Base-by-base conservation (phyloP, 1,140 invertebrate genomes). In the Tetraneura akinire region DNA sequence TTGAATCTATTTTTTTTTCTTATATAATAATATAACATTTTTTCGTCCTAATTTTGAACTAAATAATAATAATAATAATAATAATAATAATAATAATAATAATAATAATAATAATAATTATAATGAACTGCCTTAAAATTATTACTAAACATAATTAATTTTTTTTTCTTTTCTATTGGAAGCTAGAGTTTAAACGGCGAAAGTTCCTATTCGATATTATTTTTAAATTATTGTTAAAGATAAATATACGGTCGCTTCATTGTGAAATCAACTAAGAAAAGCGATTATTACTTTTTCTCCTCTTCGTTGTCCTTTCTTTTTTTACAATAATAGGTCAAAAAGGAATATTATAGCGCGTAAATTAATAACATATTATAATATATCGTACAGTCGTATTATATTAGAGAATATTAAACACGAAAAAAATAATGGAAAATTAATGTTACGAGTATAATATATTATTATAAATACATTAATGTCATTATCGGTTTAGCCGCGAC, bases 251-350 rank as follows among this genome's bases (percentile, higher is more conserved):
- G 53, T 57, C 62, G 55, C 74, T 55, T 37, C 32, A 29, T 57
- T 47, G 74, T 78, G 74, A 78, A 78, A 78, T 78, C 74, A 45
- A 78, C 74, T 78, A 78, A 3, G 37, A 78, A 60, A 78, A 78
- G 74, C 74, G 9, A 37, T 37, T 37, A 37, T 37, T 37, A 37
- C 8, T 37, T 4, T n/a, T 37, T 37, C 8, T 37, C 32, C 8
- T 37, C 32, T 37, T 37, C 32, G 3, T 37, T n/a, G n/a, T n/a
- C n/a, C n/a, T 37, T 37, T 37, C 32, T 74, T 68, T 45, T 45
- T 78, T 55, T 78, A 78, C 55, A 62, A 23, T 78, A 78, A 37
- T 37, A 78, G 74, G 45, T 62, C 45, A 78, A 37, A 74, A 78
- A 78, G 37, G 53, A 78, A 60, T 78, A n/a, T n/a, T n/a, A 47